Conservation (phyloP, 1,140 invertebrate species). For the Carcinoscorpius rotundicauda region DNA sequence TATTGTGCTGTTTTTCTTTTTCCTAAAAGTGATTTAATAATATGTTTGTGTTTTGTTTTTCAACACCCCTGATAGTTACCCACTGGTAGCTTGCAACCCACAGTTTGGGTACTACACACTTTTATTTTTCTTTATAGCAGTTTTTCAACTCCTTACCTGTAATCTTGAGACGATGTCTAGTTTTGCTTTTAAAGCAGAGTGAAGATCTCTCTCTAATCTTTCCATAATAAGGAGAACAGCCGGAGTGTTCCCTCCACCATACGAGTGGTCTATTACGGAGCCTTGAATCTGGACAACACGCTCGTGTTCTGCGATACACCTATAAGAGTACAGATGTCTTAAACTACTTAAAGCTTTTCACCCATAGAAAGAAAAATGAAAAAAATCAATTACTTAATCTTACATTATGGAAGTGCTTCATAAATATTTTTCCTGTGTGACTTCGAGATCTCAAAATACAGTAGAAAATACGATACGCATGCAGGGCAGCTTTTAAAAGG, state of each 20-base stretch:
- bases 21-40: too few species aligned
- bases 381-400: too few species aligned
- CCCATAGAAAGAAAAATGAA: not conserved
- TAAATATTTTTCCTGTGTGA: too few species aligned
- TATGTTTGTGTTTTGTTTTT: not conserved
- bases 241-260: conserved; percentile 48
- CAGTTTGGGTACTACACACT: not conserved
- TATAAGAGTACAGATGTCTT: conserved; percentile 26
- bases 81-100: not conserved
- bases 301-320: conserved; percentile 70
- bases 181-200: conserved; percentile 59
- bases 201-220: conserved; percentile 56
- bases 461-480: too few species aligned
- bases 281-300: conserved; percentile 66
- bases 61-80: not conserved
- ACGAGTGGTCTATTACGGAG: conserved; percentile 68
- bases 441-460: too few species aligned
- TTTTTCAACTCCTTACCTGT: conserved; percentile 29
- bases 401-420: too few species aligned
- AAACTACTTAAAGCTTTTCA: not conserved
- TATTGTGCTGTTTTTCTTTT: too few species aligned
- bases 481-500: too few species aligned
- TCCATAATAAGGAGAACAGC: conserved; percentile 67
- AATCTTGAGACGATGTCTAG: conserved; percentile 52
- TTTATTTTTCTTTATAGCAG: not conserved